Conservation (phyloP, 2,797 vertebrate species). For the Nothura maculosa region DNA sequence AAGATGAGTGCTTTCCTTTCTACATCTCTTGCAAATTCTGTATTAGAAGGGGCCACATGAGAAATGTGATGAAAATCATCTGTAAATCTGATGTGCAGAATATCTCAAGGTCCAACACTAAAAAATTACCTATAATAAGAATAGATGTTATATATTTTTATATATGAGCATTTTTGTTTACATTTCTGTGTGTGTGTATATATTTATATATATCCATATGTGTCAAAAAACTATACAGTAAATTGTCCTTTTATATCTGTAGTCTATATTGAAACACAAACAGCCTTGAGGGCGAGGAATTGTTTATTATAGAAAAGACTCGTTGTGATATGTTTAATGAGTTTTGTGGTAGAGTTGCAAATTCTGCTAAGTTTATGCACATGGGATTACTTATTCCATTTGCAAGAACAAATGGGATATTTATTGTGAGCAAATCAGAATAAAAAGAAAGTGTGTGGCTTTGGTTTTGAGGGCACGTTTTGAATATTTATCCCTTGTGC, state of each 20-base stretch:
- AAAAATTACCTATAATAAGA: background rate
- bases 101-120: background rate
- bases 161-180: background rate
- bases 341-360: background rate
- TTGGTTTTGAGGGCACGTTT: background rate
- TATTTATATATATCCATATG: background rate
- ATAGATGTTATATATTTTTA: background rate
- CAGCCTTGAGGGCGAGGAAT: background rate
- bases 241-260: background rate
- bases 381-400: slow-evolving; percentile 23
- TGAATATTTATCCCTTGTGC: background rate
- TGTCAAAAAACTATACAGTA: background rate
- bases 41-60: background rate
- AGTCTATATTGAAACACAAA: background rate
- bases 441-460: background rate
- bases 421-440: slow-evolving; percentile 3
- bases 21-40: slow-evolving; percentile 37
- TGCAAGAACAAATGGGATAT: background rate
- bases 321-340: slow-evolving; percentile 27
- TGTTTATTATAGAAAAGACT: background rate
- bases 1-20: slow-evolving; percentile 30
- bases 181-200: background rate
- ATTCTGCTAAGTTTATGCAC: slow-evolving; percentile 29
- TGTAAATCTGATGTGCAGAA: background rate
- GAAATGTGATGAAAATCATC: background rate